Evolutionary conservation across 2,797 vertebrate genomes (phyloP).

Genomic region (Garrulus glandarius): DNA sequence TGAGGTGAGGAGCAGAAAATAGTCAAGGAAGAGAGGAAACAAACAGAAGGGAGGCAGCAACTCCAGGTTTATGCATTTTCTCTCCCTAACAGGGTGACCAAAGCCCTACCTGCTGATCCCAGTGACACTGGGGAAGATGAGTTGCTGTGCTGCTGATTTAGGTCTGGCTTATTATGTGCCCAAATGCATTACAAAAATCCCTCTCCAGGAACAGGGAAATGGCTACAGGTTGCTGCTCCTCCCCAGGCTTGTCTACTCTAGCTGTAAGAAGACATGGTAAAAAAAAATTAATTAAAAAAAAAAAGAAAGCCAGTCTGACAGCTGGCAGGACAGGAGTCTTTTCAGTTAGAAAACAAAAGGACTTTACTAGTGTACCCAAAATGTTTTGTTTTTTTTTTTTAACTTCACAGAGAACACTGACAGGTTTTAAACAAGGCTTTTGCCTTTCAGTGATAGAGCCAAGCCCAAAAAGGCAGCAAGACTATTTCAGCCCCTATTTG

Average conservation of each 20-base stretch:
- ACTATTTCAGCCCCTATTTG: slow-evolving; percentile 50
- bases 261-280: not conserved
- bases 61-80: not conserved
- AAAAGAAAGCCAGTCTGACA: not conserved
- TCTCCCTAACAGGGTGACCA: not conserved
- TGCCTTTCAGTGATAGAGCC: not conserved
- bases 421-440: slow-evolving; percentile 23
- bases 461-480: slow-evolving; percentile 56
- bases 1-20: not conserved
- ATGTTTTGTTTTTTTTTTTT: not conserved
- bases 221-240: not conserved
- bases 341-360: not conserved
- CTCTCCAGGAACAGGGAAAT: not conserved
- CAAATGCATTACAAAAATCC: not conserved
- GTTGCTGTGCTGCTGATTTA: rapidly evolving
- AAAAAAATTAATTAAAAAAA: not conserved
- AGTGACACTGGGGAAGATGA: not conserved
- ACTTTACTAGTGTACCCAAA: not conserved
- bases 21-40: not conserved
- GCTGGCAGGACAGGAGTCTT: not conserved
- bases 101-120: not conserved
- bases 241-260: not conserved
- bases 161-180: not conserved
- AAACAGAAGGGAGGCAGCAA: not conserved
- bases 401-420: not conserved